Percentiles rank a stretch among this genome's conserved stretches.
Evolutionary conservation across 2,888 invertebrate species (phyloP).

Genomic region (Eurytoma californica): DNA sequence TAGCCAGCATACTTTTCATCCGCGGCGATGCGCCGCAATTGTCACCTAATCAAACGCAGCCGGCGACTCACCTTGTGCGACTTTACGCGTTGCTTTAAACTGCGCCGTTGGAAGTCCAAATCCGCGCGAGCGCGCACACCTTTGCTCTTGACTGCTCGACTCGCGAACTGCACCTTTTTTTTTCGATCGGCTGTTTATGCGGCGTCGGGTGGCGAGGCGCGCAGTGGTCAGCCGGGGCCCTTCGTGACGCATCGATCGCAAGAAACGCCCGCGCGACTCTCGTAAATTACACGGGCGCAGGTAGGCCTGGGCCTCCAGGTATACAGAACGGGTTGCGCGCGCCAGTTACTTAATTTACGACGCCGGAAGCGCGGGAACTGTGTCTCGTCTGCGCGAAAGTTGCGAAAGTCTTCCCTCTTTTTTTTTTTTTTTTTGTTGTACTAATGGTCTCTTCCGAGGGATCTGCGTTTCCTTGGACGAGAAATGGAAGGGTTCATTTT

Average conservation of each 20-base stretch:
- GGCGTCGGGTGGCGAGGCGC: too few relatives aligned
- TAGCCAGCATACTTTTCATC: constrained; percentile 50
- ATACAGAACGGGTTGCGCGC: constrained; percentile 7
- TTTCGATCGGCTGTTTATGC: too few relatives aligned
- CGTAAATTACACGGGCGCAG: constrained; percentile 6
- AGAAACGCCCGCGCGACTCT: not conserved
- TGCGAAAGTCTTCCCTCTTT: not conserved
- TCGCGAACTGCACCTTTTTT: too few relatives aligned
- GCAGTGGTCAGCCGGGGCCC: too few relatives aligned
- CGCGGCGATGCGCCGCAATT: constrained; percentile 55
- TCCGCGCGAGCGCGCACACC: not conserved
- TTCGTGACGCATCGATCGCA: too few relatives aligned
- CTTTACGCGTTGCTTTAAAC: constrained; percentile 13
- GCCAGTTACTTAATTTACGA: constrained; percentile 47
- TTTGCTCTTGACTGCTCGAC: too few relatives aligned
- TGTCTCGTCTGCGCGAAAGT: not conserved
- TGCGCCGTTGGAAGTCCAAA: constrained; percentile 10
- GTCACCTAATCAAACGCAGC: constrained; percentile 54
- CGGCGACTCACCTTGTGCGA: constrained; percentile 48
- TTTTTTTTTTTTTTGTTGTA: not conserved
- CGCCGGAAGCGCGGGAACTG: constrained; percentile 26
- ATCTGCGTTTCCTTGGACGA: too few relatives aligned
- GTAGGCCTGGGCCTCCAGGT: not conserved
- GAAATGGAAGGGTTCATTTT: too few relatives aligned
- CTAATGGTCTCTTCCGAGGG: too few relatives aligned